Base-by-base conservation (phyloP, 2,797 vertebrate genomes). In the Fistularia tabacaria region DNA sequence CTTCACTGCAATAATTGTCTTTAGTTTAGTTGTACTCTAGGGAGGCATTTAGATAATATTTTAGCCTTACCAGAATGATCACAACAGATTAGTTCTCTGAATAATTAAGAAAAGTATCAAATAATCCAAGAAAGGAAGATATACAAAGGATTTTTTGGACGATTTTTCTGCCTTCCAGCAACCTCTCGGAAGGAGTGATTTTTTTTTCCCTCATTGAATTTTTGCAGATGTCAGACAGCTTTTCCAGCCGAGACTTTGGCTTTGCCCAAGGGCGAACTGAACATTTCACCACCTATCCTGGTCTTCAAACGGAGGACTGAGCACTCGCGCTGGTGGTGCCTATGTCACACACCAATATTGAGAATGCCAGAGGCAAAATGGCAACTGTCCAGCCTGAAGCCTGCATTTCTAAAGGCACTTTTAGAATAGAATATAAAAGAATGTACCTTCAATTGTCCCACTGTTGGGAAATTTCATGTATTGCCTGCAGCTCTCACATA, bases 301-400 rank as follows among this genome's bases (percentile, higher is more conserved):
- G 14, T 66, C 44, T 71, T 76, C 73, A 66, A 64, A 25, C 69
- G 57, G 62, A 70, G 57, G 57, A 65, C 52, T 64, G 75, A 73
- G 78, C 69, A 69, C 57, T 55, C 50, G 74, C 53, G 43, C 72
- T 64, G 64, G 63, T 25, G 25, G 25, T 77, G 74, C 77, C 72
- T 62, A 59, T 67, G 76, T 84, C 78, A 81, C 73, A 76, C 74
- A 83, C 83, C 85, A 84, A 72, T 69, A 59, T 62, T 69, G 81
- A 85, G 83, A 78, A 82, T 66, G 72, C 79, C 77, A 74, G 73
- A 71, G 74, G 80, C 81, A 62, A 86, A 72, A 84, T 80, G 84
- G 85, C 76, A 82, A 85, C 69, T 80, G 79, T 81, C 84, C 77
- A 77, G 81, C 83, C 77, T 57, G 65, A 48, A 83, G 83, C 78